Evolutionary conservation across 2,113 vertebrate genomes (phyloP), one percentile per base, ranked within the genome.

Genomic region (Grus americana): DNA sequence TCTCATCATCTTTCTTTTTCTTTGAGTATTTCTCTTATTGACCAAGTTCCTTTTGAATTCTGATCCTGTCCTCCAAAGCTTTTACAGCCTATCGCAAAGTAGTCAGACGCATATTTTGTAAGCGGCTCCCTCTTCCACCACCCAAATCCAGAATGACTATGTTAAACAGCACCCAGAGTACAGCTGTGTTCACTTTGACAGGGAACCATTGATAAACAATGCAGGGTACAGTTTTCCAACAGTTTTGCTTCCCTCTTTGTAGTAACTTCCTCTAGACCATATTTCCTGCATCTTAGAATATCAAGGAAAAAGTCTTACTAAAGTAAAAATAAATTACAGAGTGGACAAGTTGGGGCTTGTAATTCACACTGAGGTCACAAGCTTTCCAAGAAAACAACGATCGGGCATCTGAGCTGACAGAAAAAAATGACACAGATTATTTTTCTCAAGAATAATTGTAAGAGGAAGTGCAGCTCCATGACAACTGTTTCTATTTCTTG

Each of bases 281-380:
- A 65, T 79, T 96, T 95, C 93, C 93, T 95, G 80, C 4, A 2
- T 78, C 73, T 94, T 72, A 96, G 91, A 95, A 91, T 87, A 94
- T 95, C 80, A 92, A 92, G 87, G 94, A 92, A 95, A 91, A 96
- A 61, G 68, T 71, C 91, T 92, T 95, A 91, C 80, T 91, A 34
- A 95, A 81, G 91, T 91, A n/a, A 93, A 95, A 95, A 95, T 93
- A 95, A 96, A 93, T 92, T 91, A 89, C 72, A 81, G 57, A 95
- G 73, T 95, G 46, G 73, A 85, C 93, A 95, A 95, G 81, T 94
- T 92, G 68, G 57, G 40, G 44, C 78, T 72, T 91, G 52, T 95
- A 94, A 87, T 75, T 84, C 66, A 72, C 26, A 36, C 52, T 55
- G 86, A 91, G 73, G 80, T 95, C 86, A 85, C 65, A 96, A 68